These are phyloP conservation scores for Pycnonotus jocosus DNA, from an alignment of 2,113 vertebrate genomes.

Conservation along the genomic window DNA sequence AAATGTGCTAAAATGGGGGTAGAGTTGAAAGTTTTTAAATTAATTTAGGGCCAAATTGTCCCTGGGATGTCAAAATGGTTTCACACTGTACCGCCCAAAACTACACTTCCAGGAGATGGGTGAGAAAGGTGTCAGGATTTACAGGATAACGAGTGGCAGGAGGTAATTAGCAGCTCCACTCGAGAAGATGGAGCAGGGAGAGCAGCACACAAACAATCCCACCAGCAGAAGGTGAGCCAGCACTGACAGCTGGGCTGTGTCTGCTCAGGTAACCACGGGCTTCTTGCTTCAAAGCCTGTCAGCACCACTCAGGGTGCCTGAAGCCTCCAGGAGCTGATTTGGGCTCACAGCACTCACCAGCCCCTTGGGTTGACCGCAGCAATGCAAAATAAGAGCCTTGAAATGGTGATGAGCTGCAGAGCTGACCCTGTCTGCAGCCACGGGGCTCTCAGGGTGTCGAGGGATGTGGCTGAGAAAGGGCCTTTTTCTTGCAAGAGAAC, in stretches of 20 bases:
- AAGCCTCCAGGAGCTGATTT: neutral
- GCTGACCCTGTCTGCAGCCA: neutral
- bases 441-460: rapidly evolving
- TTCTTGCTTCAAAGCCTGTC: neutral
- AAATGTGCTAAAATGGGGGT: neutral
- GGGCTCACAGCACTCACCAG: neutral
- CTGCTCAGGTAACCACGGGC: rapidly evolving
- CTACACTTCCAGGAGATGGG: neutral
- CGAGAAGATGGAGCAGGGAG: neutral
- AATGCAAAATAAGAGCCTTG: neutral
- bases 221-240: neutral
- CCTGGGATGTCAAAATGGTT: neutral
- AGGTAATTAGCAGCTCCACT: neutral
- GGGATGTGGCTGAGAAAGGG: neutral
- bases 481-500: neutral
- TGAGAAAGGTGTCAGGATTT: neutral
- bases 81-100: neutral
- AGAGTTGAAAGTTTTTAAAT: neutral
- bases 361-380: neutral
- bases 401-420: neutral
- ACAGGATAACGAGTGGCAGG: neutral
- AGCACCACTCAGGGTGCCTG: neutral
- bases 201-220: neutral
- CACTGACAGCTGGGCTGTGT: neutral
- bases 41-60: neutral